Percentiles rank a stretch among this genome's conserved stretches.
Conservation (phyloP, 1,140 invertebrate genomes). For the Ips nitidus region DNA sequence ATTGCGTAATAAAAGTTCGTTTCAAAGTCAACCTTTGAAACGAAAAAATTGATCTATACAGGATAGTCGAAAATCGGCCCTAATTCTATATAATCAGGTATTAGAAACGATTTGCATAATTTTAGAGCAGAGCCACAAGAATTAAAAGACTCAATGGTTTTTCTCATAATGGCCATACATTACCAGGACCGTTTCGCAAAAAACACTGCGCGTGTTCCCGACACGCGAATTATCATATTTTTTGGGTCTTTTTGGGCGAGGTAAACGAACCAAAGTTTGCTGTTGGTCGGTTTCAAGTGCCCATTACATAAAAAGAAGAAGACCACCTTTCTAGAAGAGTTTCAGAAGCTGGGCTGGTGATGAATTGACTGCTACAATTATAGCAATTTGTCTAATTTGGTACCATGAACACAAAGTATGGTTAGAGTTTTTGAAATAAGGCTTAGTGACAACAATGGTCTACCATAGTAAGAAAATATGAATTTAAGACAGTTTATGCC, state of each 20-base stretch:
- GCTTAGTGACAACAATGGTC: too few species aligned
- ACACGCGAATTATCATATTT: slow-evolving; percentile 21
- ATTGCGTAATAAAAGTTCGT: not conserved
- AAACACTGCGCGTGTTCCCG: slow-evolving; percentile 16
- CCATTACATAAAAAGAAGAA: too few species aligned
- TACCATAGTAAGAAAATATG: too few species aligned
- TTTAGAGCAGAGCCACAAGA: slow-evolving; percentile 17
- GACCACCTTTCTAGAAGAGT: too few species aligned
- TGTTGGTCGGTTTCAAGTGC: slow-evolving; percentile 2
- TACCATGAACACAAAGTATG: too few species aligned
- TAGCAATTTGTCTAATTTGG: too few species aligned
- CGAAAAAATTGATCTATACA: slow-evolving; percentile 1
- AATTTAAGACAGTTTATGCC: too few species aligned
- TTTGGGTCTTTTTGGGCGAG: not conserved
- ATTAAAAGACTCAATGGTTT: slow-evolving; percentile 14
- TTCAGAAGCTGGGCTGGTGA: too few species aligned
- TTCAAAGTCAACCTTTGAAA: not conserved
- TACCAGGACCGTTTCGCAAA: slow-evolving; percentile 14
- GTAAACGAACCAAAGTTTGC: slow-evolving; percentile 18
- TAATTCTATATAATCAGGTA: slow-evolving; percentile 19
- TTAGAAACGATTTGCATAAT: slow-evolving; percentile 22
- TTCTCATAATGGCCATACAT: slow-evolving; percentile 24
- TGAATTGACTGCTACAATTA: too few species aligned
- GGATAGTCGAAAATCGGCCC: slow-evolving; percentile 1
- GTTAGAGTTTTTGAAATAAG: too few species aligned